Evolutionary conservation across 2,113 vertebrate genomes (phyloP).

Genomic region (Ophiodon elongatus): DNA sequence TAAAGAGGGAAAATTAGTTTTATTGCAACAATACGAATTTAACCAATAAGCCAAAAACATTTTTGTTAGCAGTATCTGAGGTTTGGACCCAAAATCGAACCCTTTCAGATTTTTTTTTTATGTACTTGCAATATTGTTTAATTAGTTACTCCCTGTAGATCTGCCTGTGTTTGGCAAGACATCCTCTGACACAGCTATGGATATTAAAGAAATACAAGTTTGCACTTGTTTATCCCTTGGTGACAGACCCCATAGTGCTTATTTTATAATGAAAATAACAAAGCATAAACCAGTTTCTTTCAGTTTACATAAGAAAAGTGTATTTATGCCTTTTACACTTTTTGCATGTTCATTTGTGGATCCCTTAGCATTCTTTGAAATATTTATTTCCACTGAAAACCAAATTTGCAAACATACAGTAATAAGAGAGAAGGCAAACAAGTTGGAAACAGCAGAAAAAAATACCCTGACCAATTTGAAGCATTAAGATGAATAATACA

Average conservation of each 20-base stretch:
- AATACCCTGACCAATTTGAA: conserved; percentile 68
- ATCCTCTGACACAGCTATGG: conserved; percentile 4
- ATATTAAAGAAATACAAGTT: conserved; percentile 31
- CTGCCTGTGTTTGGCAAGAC: conserved; percentile 20
- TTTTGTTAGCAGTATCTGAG: conserved; percentile 10
- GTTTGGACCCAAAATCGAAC: neutral
- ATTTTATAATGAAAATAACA: conserved; percentile 10
- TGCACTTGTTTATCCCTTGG: neutral
- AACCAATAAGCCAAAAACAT: neutral
- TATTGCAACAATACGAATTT: conserved; percentile 22
- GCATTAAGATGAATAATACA: conserved; percentile 79
- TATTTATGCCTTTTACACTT: conserved; percentile 31
- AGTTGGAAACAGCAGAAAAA: conserved; percentile 60
- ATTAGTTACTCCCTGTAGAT: conserved; percentile 12
- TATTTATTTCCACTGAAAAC: conserved; percentile 44
- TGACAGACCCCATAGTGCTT: conserved; percentile 13
- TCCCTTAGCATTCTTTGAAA: conserved; percentile 39
- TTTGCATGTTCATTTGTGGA: conserved; percentile 38
- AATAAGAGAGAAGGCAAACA: conserved; percentile 38
- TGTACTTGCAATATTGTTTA: conserved; percentile 16
- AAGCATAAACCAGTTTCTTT: neutral
- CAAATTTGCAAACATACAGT: conserved; percentile 34
- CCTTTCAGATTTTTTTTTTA: neutral
- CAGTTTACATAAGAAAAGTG: neutral
- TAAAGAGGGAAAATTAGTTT: conserved; percentile 4